These are phyloP conservation scores for Triplophysa yarkandensis DNA, from an alignment of 2,797 vertebrate species.

Conservation along the genomic window DNA sequence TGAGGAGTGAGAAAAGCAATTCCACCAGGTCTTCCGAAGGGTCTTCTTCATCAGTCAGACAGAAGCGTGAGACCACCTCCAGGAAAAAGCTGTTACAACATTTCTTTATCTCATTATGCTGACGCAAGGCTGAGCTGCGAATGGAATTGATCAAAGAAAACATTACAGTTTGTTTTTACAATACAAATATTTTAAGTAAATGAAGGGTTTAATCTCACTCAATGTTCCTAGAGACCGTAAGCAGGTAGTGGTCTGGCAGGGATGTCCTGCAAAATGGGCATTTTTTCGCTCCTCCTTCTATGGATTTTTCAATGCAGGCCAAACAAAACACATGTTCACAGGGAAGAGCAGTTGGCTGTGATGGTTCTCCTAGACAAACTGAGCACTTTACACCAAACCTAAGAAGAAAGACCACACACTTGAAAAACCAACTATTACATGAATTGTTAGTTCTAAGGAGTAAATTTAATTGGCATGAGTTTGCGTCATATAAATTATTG, in stretches of 20 bases:
- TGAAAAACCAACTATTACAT: not conserved
- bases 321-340: slow-evolving; percentile 73
- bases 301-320: slow-evolving; percentile 59
- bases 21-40: slow-evolving; percentile 71
- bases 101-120: slow-evolving; percentile 59
- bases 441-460: not conserved
- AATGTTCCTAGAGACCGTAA: slow-evolving; percentile 52
- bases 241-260: slow-evolving; percentile 56
- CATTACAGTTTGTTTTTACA: not conserved
- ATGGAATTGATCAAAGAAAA: not conserved
- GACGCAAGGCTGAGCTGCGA: slow-evolving; percentile 63
- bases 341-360: slow-evolving; percentile 66
- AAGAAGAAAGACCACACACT: not conserved
- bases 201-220: slow-evolving; percentile 60
- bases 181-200: not conserved
- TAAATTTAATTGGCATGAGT: not conserved
- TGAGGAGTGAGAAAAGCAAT: slow-evolving; percentile 76
- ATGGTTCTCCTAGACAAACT: slow-evolving; percentile 66
- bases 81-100: slow-evolving; percentile 78
- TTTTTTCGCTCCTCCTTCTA: not conserved
- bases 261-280: slow-evolving; percentile 69
- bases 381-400: slow-evolving; percentile 71
- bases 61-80: slow-evolving; percentile 79
- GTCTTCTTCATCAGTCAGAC: slow-evolving; percentile 62
- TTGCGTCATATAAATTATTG: too few species aligned